phyloP scores from a whole-genome alignment of 2,113 vertebrate genomes.

The Murina feae region DNA sequence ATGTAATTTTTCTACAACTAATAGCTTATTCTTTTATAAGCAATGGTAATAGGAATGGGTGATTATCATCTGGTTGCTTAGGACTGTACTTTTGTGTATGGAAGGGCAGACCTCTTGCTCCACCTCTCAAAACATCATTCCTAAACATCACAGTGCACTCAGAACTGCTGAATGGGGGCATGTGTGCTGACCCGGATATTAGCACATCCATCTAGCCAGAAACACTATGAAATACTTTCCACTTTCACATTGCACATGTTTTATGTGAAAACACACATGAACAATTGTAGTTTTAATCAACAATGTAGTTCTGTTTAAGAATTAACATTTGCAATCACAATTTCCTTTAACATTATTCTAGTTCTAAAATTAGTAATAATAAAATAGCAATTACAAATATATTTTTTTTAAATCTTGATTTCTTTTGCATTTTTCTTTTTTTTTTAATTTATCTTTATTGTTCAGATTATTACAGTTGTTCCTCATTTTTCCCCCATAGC shows the following conservation, averaged over 20 bases:
- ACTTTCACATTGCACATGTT: not conserved
- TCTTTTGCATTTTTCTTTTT: not conserved
- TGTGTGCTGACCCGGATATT: slow-evolving; percentile 31
- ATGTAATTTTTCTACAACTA: slow-evolving; percentile 9
- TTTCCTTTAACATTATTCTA: not conserved
- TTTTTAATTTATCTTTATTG: too few species aligned
- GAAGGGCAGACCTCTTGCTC: not conserved
- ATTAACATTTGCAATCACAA: not conserved
- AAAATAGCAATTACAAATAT: not conserved
- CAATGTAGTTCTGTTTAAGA: not conserved
- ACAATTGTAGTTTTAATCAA: not conserved
- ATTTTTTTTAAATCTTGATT: not conserved
- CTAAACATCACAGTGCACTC: not conserved
- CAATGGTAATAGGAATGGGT: not conserved
- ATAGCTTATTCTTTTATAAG: slow-evolving; percentile 46
- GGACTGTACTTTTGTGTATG: slow-evolving; percentile 26
- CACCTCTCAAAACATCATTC: slow-evolving; percentile 45
- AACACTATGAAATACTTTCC: not conserved
- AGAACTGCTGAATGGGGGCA: not conserved
- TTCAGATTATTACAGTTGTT: too few species aligned
- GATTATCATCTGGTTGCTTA: slow-evolving; percentile 26
- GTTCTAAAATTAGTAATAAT: slow-evolving; percentile 15
- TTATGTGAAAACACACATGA: not conserved
- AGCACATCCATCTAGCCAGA: not conserved
- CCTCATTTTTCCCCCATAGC: too few species aligned